Percentiles rank a stretch among this genome's conserved stretches.
These are phyloP conservation scores for Macrosiphum euphorbiae DNA, from an alignment of 2,888 invertebrate genomes.

Conservation along the genomic window DNA sequence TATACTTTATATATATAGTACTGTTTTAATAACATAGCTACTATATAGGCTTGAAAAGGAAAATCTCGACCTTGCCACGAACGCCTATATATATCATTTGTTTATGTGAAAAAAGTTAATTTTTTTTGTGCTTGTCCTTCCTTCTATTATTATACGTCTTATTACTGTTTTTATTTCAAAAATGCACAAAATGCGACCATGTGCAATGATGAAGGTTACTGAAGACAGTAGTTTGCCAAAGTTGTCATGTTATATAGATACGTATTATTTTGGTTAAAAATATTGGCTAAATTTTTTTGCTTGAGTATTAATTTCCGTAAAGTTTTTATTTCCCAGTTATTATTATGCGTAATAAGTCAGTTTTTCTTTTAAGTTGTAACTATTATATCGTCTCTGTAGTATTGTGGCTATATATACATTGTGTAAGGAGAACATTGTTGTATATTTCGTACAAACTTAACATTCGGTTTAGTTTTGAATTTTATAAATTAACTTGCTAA, in stretches of 20 bases:
- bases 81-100: neutral
- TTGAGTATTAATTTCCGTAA: neutral
- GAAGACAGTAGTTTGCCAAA: neutral
- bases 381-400: neutral
- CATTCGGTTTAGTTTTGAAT: neutral
- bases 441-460: neutral
- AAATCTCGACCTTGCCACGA: slow-evolving; percentile 45
- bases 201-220: slow-evolving; percentile 14
- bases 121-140: slow-evolving; percentile 41
- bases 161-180: slow-evolving; percentile 25
- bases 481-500: neutral
- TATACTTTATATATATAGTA: neutral
- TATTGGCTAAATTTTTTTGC: neutral
- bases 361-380: neutral
- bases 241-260: neutral
- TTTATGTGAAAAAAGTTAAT: slow-evolving; percentile 35
- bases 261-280: neutral
- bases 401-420: neutral
- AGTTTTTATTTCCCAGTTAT: neutral
- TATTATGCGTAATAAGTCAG: neutral
- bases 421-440: neutral
- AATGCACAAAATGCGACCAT: neutral
- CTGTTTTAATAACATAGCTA: slow-evolving; percentile 21
- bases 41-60: slow-evolving; percentile 12
- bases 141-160: neutral